Conservation (phyloP, 1,140 invertebrate species). For the Rhopalosiphum maidis region DNA sequence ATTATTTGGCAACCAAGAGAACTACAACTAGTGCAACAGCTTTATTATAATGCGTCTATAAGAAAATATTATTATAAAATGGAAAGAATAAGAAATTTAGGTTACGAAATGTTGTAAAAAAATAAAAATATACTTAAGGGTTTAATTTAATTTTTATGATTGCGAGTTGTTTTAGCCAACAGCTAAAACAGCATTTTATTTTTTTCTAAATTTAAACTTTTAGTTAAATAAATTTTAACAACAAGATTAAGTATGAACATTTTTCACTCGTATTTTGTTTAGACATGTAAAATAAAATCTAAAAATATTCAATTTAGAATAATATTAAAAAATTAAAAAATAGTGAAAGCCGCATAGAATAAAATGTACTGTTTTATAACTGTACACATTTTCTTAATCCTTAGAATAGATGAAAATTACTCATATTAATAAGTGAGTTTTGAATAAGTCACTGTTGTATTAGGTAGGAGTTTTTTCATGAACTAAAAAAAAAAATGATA, state of each 20-base stretch:
- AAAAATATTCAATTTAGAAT: not conserved
- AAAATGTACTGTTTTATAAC: too few species aligned
- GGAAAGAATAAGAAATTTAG: not conserved
- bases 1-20: not conserved
- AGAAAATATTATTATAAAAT: not conserved
- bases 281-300: not conserved
- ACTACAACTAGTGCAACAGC: not conserved
- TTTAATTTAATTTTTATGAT: conserved; percentile 16
- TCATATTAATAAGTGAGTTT: not conserved
- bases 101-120: not conserved
- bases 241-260: not conserved
- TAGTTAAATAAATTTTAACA: not conserved
- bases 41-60: not conserved
- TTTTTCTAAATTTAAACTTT: not conserved
- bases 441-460: not conserved
- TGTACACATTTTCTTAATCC: not conserved
- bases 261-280: not conserved
- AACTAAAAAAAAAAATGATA: not conserved
- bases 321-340: too few species aligned
- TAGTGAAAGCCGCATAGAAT: too few species aligned
- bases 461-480: too few species aligned
- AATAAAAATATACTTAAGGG: not conserved
- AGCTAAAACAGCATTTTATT: not conserved
- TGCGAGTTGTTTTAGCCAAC: not conserved
- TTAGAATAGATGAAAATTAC: not conserved